Base-by-base conservation (phyloP, 2,888 invertebrate species). In the Lepidocyrtoides sp. region DNA sequence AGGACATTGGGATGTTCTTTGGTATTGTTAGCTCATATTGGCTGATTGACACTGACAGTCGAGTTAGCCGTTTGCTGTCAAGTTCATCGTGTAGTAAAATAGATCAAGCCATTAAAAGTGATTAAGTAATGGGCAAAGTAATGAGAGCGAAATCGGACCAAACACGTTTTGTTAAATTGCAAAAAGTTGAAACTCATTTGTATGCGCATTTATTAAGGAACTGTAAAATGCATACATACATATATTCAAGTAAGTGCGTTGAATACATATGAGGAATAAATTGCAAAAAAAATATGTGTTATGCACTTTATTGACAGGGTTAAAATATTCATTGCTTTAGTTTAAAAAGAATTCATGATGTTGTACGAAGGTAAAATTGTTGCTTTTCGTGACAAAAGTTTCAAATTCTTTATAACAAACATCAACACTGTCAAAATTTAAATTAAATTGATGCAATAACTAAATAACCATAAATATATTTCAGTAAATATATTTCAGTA, bases 51-150 rank as follows among this genome's bases (percentile, higher is more conserved):
- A n/a, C n/a, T 48, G 48, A n/a, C 8, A 17, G 57, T 17, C 57
- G n/a, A 63, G 63, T 63, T 14, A 69, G 41, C 41, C 36, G 69
- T 36, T 69, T 69, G 36, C 69, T 69, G 69, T 69, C 69, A 69
- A 69, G 69, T 69, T 69, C 69, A 69, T 41, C 36, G 14, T 41
- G 69, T 3, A 36, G 14, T 41, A 69, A 69, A 69, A 69, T 69
- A 69, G 69, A 69, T 69, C 69, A 69, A 69, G 69, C 20, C 69
- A 69, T 69, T 69, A 69, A 69, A 69, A 41, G 69, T 69, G 36
- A 69, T 69, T 69, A 69, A 69, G 69, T 69, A 69, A 69, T 69
- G 41, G 7, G 29, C 12, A n/a, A 63, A n/a, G 4, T 32, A 66
- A 66, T 66, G 66, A 41, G 69, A 41, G 41, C 20, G 20, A 69